phyloP scores from a whole-genome alignment of 2,113 vertebrate species.

The Xiphophorus couchianus region DNA sequence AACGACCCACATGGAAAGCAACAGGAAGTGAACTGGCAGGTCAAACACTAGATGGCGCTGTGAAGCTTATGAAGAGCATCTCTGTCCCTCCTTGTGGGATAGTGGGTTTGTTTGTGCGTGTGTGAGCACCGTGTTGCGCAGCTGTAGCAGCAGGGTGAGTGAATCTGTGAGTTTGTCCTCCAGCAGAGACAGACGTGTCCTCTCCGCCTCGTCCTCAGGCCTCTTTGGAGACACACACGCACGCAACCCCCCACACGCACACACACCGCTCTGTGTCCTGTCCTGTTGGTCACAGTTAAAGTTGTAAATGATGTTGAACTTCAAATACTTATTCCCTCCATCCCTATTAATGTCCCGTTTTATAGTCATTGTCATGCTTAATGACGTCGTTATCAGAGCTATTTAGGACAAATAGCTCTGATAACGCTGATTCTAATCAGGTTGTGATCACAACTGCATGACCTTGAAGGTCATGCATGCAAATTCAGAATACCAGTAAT shows the following conservation, averaged over 20 bases:
- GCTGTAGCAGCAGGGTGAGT: conserved; percentile 72
- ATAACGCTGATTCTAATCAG: no score
- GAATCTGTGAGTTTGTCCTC: conserved; percentile 77
- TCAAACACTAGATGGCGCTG: conserved; percentile 16
- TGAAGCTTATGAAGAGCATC: no score
- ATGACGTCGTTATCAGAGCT: no score
- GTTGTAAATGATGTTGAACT: not conserved
- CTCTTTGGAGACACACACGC: conserved; percentile 24
- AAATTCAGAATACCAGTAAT: not conserved
- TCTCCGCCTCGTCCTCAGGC: conserved; percentile 53
- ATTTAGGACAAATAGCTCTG: no score
- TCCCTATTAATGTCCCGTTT: not conserved
- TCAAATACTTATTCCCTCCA: not conserved
- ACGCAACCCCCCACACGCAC: no score
- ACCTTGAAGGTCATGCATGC: no score
- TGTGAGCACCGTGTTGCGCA: conserved; percentile 67
- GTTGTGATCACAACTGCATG: no score
- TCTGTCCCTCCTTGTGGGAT: no score
- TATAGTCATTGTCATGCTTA: not conserved
- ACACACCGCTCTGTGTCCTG: no score
- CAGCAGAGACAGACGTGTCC: conserved; percentile 64
- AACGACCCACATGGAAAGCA: not conserved
- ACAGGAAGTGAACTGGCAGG: not conserved
- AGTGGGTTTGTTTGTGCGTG: no score
- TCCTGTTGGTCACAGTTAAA: not conserved